Base-by-base conservation (phyloP, 2,888 invertebrate species). In the Zaprionus obscuricornis region DNA sequence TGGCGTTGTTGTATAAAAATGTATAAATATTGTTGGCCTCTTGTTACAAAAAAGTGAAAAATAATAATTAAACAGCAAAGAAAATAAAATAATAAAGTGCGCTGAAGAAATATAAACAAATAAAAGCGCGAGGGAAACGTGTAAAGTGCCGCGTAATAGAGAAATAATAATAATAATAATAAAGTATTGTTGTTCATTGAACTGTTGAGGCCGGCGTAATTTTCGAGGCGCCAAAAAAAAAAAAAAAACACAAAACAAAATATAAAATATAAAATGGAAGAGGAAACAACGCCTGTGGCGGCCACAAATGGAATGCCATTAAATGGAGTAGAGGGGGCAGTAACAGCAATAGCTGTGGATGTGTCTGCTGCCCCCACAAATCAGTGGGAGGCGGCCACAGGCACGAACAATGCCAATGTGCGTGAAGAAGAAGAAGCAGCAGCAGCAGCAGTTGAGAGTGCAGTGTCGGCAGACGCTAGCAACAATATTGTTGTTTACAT, bases 1-100 rank as follows among this genome's bases (percentile, higher is more conserved):
- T 78, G 78, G 78, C 78, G 69, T 58, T 73, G 58, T 68, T 63
- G 51, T 68, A 45, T 60, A 50, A 68, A 74, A 73, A 45, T 43
- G 33, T 7, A 37, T 22, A 49, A 57, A 49, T 42, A 37, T 36
- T 29, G 3, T 55, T 46, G 31, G 29, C 24, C n/a, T 13, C 26
- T 43, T 11, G n/a, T 4, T 5, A 16, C 18, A 34, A n/a, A 37
- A 42, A 58, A 54, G 24, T 49, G 8, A 34, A 49, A 33, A 37
- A 31, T 24, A 14, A 6, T 14, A 43, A 22, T 43, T 37, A 14
- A 7, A 14, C 2, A 6, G 2, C 8, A 17, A 14, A 10, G 13
- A 0, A 17, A 3, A 26, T 1, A 22, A 3, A n/a, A n/a, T 3
- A 18, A 17, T 20, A 36, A 7, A 29, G 6, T 10, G 14, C 0